These are phyloP conservation scores for Hippopotamyrus pictus DNA, from an alignment of 2,797 vertebrate genomes.

Conservation along the genomic window DNA sequence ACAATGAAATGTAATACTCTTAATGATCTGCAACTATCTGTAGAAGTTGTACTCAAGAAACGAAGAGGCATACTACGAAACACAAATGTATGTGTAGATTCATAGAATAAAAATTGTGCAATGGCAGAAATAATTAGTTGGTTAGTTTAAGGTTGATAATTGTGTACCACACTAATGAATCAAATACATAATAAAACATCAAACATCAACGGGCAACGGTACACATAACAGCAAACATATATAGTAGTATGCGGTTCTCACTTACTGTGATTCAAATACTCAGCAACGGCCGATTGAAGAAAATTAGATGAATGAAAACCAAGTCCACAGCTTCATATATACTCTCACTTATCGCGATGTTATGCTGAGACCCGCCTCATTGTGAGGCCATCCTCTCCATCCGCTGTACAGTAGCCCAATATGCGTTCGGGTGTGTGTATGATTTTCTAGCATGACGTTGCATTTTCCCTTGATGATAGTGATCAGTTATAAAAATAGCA, in stretches of 20 bases:
- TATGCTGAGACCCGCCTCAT: background rate
- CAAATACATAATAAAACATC: background rate
- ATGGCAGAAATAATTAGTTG: background rate
- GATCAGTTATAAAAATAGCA: background rate
- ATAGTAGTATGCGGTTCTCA: background rate
- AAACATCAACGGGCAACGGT: background rate
- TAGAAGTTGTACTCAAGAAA: background rate
- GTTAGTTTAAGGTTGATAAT: background rate
- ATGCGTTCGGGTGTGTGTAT: background rate
- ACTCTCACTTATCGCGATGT: conserved; percentile 54
- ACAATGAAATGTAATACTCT: background rate
- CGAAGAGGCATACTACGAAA: background rate
- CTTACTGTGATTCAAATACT: background rate
- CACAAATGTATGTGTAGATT: background rate
- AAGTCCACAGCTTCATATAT: conserved; percentile 25
- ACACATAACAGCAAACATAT: background rate
- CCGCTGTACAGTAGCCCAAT: background rate
- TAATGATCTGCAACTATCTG: background rate
- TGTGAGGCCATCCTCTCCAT: background rate
- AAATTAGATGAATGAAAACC: background rate
- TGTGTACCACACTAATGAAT: background rate
- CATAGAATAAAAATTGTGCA: background rate
- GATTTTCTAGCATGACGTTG: conserved; percentile 59
- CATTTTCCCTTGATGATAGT: conserved; percentile 30
- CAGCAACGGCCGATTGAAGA: background rate